Evolutionary conservation across 2,113 vertebrate genomes (phyloP).

Genomic region (Progne subis): DNA sequence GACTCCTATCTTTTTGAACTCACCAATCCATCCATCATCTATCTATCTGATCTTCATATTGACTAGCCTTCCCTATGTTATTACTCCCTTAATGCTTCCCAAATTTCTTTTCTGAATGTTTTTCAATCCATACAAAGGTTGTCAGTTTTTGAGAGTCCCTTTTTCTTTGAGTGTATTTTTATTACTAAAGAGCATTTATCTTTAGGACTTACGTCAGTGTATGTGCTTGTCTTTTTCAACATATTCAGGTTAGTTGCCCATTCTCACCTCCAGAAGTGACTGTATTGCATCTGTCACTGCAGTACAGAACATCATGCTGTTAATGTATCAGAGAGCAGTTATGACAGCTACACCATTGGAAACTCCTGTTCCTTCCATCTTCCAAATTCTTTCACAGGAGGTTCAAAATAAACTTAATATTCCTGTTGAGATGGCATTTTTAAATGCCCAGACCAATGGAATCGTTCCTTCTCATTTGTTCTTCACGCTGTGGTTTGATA

Average conservation of each 20-base stretch:
- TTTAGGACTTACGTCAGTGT: neutral
- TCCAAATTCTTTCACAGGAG: neutral
- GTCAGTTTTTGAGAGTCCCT: neutral
- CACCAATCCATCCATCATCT: neutral
- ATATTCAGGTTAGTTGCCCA: neutral
- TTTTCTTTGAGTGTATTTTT: neutral
- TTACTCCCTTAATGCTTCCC: neutral
- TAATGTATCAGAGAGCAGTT: neutral
- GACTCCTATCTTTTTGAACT: neutral
- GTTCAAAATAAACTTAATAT: neutral
- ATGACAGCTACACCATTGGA: neutral
- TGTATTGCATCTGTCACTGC: neutral
- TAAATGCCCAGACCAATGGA: neutral
- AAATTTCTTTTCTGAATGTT: neutral
- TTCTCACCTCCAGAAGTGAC: neutral
- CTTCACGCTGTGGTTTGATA: neutral
- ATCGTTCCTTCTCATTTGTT: neutral
- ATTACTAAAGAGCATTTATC: neutral
- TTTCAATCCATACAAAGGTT: neutral
- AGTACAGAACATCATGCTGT: neutral
- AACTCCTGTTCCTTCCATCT: neutral
- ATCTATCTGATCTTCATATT: neutral
- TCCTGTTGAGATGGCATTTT: neutral
- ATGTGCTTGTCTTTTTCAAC: neutral
- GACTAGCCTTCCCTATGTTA: neutral